Conservation (phyloP, 2,888 invertebrate species). For the Drosophila emarginata region DNA sequence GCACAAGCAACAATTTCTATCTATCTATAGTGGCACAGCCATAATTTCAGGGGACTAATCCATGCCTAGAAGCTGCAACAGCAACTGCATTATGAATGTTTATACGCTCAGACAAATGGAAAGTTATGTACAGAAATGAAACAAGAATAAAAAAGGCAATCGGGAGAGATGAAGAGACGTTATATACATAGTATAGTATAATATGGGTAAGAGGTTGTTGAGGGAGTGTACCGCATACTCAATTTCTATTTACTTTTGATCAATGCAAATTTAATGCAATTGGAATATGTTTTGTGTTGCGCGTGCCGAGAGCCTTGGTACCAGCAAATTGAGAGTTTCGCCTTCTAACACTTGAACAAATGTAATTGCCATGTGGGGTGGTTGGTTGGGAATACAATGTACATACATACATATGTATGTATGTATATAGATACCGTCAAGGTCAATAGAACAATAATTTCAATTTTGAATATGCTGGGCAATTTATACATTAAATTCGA, state of each 20-base stretch:
- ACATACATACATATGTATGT: conserved; percentile 14
- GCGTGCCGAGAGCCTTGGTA: conserved; percentile 18
- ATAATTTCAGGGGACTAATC: conserved; percentile 44
- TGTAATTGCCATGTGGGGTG: conserved; percentile 44
- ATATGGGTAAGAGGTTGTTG: neutral
- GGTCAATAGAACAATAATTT: conserved; percentile 1
- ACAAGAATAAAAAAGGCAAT: neutral
- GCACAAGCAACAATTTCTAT: conserved; percentile 9
- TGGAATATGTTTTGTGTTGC: conserved; percentile 32
- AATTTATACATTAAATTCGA: neutral
- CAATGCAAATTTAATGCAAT: conserved; percentile 66
- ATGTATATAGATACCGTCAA: conserved; percentile 21
- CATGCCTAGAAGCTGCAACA: conserved; percentile 35
- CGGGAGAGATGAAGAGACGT: neutral
- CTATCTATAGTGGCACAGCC: conserved; percentile 11
- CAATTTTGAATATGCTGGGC: neutral
- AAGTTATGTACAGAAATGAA: conserved; percentile 41
- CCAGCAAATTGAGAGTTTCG: conserved; percentile 15
- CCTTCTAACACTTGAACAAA: conserved; percentile 27
- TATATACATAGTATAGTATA: neutral
- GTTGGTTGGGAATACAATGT: neutral
- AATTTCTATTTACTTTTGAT: conserved; percentile 31
- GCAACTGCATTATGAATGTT: conserved; percentile 48
- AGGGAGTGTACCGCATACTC: conserved; percentile 3
- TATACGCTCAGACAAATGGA: conserved; percentile 57